Base-by-base conservation (phyloP, 1,140 invertebrate species). In the Ceratoteleas bidentatus region DNA sequence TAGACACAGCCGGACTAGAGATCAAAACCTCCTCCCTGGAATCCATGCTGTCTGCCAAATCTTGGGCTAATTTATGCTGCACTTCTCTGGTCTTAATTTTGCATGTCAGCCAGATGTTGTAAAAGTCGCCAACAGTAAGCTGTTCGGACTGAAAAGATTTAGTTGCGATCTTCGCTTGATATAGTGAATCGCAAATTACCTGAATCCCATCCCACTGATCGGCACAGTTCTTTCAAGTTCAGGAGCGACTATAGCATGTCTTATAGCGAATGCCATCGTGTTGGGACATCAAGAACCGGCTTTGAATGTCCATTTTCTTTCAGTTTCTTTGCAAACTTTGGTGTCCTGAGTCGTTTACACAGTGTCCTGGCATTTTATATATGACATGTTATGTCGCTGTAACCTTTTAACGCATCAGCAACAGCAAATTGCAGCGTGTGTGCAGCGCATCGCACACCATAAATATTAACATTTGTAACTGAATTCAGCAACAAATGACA, bases 251-350 rank as follows among this genome's bases (percentile, higher is more conserved):
- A 36, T 36, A 56, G 34, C 53, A 56, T 56, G 34, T 56, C 53
- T 36, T 56, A 36, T 36, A 36, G 10, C 16, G 53, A 56, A 36
- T 56, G 32, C 53, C 53, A 56, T 36, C 53, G 32, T n/a, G 53
- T 56, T 4, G 13, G 0, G 1, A 56, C 53, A 36, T 56, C 53
- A 2, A 56, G 24, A 13, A 14, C 11, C 3, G 24, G 53, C 16
- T 56, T 56, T 2, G 33, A 34, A 10, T 8, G 2, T 10, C 53
- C 24, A 24, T 36, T 36, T 56, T 56, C 53, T 6, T 13, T 56
- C 11, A 36, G 0, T 58, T 43, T 43, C 14, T 64, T 53, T 11
- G 47, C 6, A 16, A 64, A 40, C 15, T n/a, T 64, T 14, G 61
- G 61, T 7, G 43, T 62, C 11, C 60, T 8, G 6, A 62, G 14